Evolutionary conservation across 2,797 vertebrate genomes (phyloP).

Genomic region (Catharus ustulatus): DNA sequence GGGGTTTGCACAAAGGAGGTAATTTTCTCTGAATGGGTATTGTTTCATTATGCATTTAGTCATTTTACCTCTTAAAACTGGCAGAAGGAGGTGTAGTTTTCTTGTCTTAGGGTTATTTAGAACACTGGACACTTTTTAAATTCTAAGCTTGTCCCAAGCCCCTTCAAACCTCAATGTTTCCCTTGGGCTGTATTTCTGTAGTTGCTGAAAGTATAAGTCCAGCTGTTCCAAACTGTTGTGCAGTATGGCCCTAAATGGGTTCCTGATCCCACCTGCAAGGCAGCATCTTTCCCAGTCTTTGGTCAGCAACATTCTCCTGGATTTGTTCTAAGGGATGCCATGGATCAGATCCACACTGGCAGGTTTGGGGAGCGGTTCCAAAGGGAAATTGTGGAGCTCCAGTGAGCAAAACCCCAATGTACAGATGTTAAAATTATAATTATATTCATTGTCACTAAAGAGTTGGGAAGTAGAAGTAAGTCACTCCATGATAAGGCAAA

Average conservation of each 20-base stretch:
- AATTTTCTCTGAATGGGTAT: neutral
- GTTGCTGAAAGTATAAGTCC: neutral
- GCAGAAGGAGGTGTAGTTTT: neutral
- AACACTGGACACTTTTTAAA: neutral
- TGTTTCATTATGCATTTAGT: neutral
- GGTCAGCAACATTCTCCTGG: fast-evolving
- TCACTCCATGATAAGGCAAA: neutral
- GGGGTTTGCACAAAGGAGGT: neutral
- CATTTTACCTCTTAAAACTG: neutral
- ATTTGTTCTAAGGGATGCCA: neutral
- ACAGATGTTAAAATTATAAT: neutral
- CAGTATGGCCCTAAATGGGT: neutral
- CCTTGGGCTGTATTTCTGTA: fast-evolving
- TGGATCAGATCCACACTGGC: neutral
- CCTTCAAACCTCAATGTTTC: neutral
- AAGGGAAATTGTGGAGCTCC: neutral
- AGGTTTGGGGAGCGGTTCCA: neutral
- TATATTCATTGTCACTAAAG: neutral
- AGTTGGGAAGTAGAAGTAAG: neutral
- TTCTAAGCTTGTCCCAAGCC: neutral
- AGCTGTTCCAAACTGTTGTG: neutral
- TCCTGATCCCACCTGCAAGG: neutral
- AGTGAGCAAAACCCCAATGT: neutral
- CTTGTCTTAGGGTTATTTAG: neutral
- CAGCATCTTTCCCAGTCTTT: neutral